phyloP scores from a whole-genome alignment of 2,888 invertebrate species.

The Oxyteleia sp. region DNA sequence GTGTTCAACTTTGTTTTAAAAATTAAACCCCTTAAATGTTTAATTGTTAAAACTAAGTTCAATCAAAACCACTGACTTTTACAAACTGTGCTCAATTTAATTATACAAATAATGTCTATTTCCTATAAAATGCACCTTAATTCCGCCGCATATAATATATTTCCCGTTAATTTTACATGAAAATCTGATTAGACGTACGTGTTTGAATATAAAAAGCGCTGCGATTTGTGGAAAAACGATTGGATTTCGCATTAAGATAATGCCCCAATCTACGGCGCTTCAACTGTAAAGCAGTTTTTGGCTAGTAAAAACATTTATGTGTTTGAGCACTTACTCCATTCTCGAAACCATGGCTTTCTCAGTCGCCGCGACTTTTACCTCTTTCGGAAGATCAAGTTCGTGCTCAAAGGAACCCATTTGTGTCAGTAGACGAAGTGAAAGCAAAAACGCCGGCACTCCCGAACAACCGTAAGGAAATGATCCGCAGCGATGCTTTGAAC shows the following conservation, averaged over 20 bases:
- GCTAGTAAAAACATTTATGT: conserved; percentile 71
- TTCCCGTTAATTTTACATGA: conserved; percentile 40
- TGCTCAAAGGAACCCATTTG: conserved; percentile 69
- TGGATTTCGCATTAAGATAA: conserved; percentile 68
- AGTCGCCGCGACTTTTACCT: conserved; percentile 64
- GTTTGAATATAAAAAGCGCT: conserved; percentile 27
- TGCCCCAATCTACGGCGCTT: conserved; percentile 46
- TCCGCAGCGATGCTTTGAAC: conserved; percentile 46
- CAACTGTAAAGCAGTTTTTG: conserved; percentile 63
- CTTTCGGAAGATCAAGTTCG: conserved; percentile 70
- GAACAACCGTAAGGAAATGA: conserved; percentile 63
- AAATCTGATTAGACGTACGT: conserved; percentile 47
- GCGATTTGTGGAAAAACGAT: conserved; percentile 67
- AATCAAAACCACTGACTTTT: too few relatives aligned
- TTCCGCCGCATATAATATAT: conserved; percentile 49
- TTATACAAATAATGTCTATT: too few relatives aligned
- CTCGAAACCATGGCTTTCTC: conserved; percentile 53
- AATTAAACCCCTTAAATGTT: too few relatives aligned
- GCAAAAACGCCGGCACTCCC: conserved; percentile 59
- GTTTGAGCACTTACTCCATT: conserved; percentile 69
- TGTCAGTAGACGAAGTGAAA: conserved; percentile 66
- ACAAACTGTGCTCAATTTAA: too few relatives aligned
- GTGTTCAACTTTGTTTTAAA: too few relatives aligned
- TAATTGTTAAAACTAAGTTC: too few relatives aligned
- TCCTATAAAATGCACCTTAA: conserved; percentile 2